Evolutionary conservation across 2,113 vertebrate species (phyloP), one percentile per base, ranked within the genome.

Genomic region (Onychostoma macrolepis): DNA sequence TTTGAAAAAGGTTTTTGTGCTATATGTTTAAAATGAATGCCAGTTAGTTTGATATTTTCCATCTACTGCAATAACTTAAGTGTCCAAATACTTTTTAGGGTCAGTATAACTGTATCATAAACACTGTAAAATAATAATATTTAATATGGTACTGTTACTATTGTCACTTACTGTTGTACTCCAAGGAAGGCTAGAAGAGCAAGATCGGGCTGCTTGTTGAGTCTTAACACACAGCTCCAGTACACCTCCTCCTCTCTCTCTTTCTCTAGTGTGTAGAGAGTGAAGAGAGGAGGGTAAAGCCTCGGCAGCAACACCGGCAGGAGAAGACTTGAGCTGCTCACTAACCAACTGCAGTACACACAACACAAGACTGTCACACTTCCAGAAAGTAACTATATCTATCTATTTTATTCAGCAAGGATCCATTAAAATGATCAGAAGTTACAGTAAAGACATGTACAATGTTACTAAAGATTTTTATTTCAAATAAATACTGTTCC

Each of bases 281-380:
- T 97, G 61, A 99, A 99, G 2, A 99, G 96, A 1, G 97, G 98
- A 0, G 97, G 97, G 88, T 99, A 99, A 69, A 99, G 97, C 2
- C 96, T 96, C 12, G 98, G 98, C 38, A 99, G 94, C 30, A 99
- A 92, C 0, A 99, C 95, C 0, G 98, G 98, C 36, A 98, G 95
- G 78, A 99, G 91, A 89, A 99, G 91, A 71, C 96, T 96, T 67
- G 96, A 97, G 90, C 96, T 96, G 88, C 97, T 97, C 80, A 99
- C 95, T 83, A 98, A 95, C 0, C 93, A 95, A 50, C 96, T 97
- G 84, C 53, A 78, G 91, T 15, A 92, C 80, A 65, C 87, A 85
- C 48, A 61, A 88, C 50, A 84, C n/a, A 75, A 45, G 71, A 53
- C 83, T 15, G 63, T 24, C 9, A 85, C 2, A 21, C 33, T 38